These are phyloP conservation scores for Alitta virens DNA, from an alignment of 2,888 invertebrate genomes.

Conservation along the genomic window DNA sequence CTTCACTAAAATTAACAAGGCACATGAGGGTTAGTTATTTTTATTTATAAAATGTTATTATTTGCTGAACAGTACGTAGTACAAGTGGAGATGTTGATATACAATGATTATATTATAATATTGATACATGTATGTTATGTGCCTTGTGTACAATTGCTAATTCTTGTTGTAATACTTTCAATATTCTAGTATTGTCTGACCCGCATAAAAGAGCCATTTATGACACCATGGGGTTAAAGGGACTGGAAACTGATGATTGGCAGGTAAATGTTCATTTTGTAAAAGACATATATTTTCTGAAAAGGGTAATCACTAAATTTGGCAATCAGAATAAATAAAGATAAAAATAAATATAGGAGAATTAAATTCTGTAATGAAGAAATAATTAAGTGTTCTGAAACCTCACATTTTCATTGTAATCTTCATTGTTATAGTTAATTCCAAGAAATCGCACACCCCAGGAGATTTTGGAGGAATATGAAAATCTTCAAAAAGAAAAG, in stretches of 20 bases:
- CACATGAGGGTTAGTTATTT: constrained; percentile 74
- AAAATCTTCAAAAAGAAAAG: constrained; percentile 67
- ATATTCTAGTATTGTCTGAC: constrained; percentile 75
- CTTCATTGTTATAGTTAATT: too few relatives aligned
- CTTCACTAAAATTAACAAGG: constrained; percentile 78
- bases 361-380: too few relatives aligned
- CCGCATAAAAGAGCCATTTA: constrained; percentile 93
- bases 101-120: background rate
- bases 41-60: too few relatives aligned
- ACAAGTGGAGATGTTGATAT: background rate
- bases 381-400: too few relatives aligned
- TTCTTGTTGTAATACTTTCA: too few relatives aligned
- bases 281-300: background rate
- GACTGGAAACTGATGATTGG: constrained; percentile 92
- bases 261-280: constrained; percentile 64
- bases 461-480: constrained; percentile 96
- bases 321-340: too few relatives aligned
- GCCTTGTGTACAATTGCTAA: too few relatives aligned
- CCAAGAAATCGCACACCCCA: constrained; percentile 87
- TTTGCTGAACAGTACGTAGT: too few relatives aligned
- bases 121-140: too few relatives aligned
- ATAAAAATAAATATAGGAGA: too few relatives aligned
- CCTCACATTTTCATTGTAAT: too few relatives aligned
- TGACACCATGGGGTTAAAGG: constrained; percentile 84
- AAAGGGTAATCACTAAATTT: too few relatives aligned